Evolutionary conservation across 1,140 invertebrate genomes (phyloP), one percentile per base, ranked within the genome.

Genomic region (Drosophila burlai): DNA sequence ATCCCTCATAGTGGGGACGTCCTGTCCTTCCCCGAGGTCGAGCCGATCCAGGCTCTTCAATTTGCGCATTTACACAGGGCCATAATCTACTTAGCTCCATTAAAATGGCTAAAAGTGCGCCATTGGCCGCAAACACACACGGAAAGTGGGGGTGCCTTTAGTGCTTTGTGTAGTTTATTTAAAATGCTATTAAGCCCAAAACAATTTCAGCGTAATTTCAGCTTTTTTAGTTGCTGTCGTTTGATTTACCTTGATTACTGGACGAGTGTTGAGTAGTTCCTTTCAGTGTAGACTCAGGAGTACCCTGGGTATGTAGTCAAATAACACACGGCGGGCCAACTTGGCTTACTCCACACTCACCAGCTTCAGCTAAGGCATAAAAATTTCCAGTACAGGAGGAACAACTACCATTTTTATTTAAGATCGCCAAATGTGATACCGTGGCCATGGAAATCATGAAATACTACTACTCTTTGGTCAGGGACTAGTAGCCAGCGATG

Each of bases 171-270:
- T 87, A 86, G 84, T 89, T 89, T 87, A 89, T 87, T 87, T 87
- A 90, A 87, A 87, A 89, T 84, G 81, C 76, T 74, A 87, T 87
- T 84, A 84, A 81, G 83, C 57, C 81, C 72, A 71, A 89, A 86
- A 83, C 80, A 89, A 83, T 87, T 87, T 87, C 72, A 64, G 72
- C 62, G 68, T 66, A 40, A 36, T 40, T 36, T 55, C 16, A 29
- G 42, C 42, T 61, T 57, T 71, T 65, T 15, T 71, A 38, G 21
- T 38, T 47, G 34, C 38, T 60, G 40, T 77, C 63, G 38, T 61
- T 79, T 59, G 67, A 65, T 63, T 84, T 73, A 63, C 73, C 64
- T 81, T 73, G 83, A 79, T 82, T 85, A 82, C 86, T 81, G 69
- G 78, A 49, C 67, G 38, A 59, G 47, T 52, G 66, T 59, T 46